These are phyloP conservation scores for Porites cylindrica DNA, from an alignment of 92 coral and sea anemone species.

Conservation along the genomic window DNA sequence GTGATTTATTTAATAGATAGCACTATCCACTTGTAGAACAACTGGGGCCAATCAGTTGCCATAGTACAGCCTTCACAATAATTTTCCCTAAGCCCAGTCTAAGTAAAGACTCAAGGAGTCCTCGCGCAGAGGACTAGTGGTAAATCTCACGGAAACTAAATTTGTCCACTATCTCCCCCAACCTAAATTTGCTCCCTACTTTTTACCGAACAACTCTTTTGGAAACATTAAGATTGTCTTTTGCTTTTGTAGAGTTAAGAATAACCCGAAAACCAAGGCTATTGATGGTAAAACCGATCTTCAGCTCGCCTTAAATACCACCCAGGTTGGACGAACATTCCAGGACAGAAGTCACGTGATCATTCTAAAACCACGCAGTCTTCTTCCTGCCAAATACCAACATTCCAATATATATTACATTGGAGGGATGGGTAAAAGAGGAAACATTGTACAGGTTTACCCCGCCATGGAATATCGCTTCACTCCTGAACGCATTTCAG, in stretches of 20 bases:
- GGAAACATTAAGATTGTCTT: no score
- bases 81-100: no score
- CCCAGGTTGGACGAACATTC: slow-evolving; percentile 59
- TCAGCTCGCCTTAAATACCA: slow-evolving; percentile 56
- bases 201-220: no score
- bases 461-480: slow-evolving; percentile 71
- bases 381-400: slow-evolving; percentile 35
- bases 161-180: no score
- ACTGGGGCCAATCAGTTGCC: no score
- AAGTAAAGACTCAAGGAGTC: no score
- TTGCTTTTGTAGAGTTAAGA: slow-evolving; percentile 12
- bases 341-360: slow-evolving; percentile 67
- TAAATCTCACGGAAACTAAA: no score
- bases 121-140: no score
- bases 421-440: slow-evolving; percentile 64
- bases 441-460: slow-evolving; percentile 59
- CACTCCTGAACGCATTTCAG: slow-evolving; percentile 46
- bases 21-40: no score
- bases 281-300: slow-evolving; percentile 34
- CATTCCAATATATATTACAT: slow-evolving; percentile 44
- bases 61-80: no score
- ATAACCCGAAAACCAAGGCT: slow-evolving; percentile 49
- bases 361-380: slow-evolving; percentile 24
- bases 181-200: no score
- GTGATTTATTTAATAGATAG: no score